Evolutionary conservation across 2,888 invertebrate species (phyloP).

Genomic region (Epirrhoe alternata): DNA sequence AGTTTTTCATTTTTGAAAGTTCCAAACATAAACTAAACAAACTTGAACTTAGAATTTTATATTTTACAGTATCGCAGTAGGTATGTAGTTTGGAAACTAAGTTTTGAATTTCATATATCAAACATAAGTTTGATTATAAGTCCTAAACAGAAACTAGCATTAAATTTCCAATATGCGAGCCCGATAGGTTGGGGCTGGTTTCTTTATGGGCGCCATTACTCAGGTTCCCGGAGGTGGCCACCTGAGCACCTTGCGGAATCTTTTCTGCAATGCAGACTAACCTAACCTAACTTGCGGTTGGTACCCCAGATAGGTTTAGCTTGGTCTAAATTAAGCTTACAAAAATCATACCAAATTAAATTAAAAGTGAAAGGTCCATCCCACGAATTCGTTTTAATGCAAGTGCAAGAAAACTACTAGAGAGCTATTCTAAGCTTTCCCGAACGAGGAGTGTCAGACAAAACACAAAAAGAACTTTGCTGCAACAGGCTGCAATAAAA

Average conservation of each 20-base stretch:
- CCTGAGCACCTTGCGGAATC: slow-evolving; percentile 60
- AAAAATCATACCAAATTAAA: too few relatives aligned
- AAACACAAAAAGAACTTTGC: too few relatives aligned
- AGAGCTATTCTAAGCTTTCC: too few relatives aligned
- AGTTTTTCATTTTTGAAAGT: background rate
- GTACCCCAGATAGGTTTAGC: background rate
- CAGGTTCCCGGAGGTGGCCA: slow-evolving; percentile 54
- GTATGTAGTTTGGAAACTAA: background rate
- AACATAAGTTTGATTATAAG: background rate
- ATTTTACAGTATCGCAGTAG: background rate
- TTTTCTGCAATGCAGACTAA: slow-evolving; percentile 63
- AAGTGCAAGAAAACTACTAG: too few relatives aligned
- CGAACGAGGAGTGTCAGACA: too few relatives aligned
- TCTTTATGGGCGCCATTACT: slow-evolving; percentile 64
- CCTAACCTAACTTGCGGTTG: slow-evolving; percentile 9
- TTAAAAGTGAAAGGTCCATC: too few relatives aligned
- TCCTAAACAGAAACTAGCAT: slow-evolving; percentile 25
- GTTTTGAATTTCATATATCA: background rate
- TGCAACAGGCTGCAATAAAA: too few relatives aligned
- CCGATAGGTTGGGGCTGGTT: slow-evolving; percentile 49
- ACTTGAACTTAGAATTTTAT: too few relatives aligned
- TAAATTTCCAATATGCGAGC: slow-evolving; percentile 44
- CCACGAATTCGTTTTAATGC: too few relatives aligned
- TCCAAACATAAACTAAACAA: background rate
- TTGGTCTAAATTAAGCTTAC: too few relatives aligned